Evolutionary conservation across 2,888 invertebrate species (phyloP).

Genomic region (Acrobasis suavella): DNA sequence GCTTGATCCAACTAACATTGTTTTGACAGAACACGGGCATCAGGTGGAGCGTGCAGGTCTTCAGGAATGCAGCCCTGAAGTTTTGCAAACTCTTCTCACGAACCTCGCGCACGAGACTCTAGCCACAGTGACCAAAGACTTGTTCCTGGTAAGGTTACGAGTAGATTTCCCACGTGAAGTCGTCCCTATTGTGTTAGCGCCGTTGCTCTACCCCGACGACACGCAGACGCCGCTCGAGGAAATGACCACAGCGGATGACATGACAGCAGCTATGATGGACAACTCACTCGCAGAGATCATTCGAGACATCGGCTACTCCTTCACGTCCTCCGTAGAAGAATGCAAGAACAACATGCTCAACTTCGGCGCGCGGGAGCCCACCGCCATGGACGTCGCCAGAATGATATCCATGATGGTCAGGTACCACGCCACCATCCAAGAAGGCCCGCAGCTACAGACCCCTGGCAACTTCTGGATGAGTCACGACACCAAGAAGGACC

Average conservation of each 20-base stretch:
- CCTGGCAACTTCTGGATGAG: constrained; percentile 86
- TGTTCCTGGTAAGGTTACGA: constrained; percentile 90
- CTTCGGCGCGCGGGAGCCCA: constrained; percentile 91
- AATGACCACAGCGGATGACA: constrained; percentile 85
- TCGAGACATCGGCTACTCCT: constrained; percentile 95
- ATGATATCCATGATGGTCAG: constrained; percentile 94
- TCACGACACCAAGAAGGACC: constrained; percentile 80
- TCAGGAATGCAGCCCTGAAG: constrained; percentile 95
- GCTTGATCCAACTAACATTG: constrained; percentile 17
- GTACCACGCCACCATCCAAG: constrained; percentile 85
- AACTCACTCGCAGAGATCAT: constrained; percentile 93
- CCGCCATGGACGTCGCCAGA: constrained; percentile 91
- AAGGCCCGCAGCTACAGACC: constrained; percentile 87
- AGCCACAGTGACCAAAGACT: constrained; percentile 87
- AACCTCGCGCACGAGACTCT: constrained; percentile 85
- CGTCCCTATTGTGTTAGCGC: constrained; percentile 94
- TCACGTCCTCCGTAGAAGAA: constrained; percentile 93
- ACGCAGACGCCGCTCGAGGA: constrained; percentile 84
- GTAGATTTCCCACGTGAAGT: constrained; percentile 94
- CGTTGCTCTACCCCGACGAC: constrained; percentile 92
- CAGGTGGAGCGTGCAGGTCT: constrained; percentile 90
- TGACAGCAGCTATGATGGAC: constrained; percentile 85
- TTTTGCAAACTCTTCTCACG: constrained; percentile 90
- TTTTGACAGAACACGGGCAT: constrained; percentile 82
- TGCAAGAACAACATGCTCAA: constrained; percentile 93